A percentile compares a stretch with the other conserved stretches of the same genome.
Conservation (phyloP, 2,797 vertebrate species). For the Nasua narica region DNA sequence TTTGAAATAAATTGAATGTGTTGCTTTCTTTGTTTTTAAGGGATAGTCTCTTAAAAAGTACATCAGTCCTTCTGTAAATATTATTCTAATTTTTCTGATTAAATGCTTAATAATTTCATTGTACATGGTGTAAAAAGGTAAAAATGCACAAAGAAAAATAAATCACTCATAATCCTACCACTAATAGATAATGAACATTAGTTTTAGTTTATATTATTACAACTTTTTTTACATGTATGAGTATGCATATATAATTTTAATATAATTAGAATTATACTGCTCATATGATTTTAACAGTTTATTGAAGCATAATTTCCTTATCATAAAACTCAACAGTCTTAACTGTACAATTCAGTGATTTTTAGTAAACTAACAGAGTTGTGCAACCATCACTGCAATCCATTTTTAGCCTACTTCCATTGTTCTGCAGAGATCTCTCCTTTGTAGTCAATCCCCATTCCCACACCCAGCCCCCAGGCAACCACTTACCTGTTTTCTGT, state of each 20-base stretch:
- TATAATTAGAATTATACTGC: not conserved
- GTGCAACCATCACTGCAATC: not conserved
- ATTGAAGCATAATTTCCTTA: not conserved
- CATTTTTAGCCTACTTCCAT: not conserved
- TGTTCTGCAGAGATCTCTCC: not conserved
- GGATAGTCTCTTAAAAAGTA: not conserved
- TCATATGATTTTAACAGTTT: not conserved
- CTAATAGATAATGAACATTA: not conserved
- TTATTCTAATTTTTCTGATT: not conserved
- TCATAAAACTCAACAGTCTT: not conserved
- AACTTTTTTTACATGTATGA: not conserved
- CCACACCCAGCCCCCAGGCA: not conserved
- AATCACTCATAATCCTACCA: not conserved
- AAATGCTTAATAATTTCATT: not conserved
- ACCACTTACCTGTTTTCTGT: not conserved
- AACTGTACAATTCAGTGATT: not conserved
- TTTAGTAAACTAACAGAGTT: not conserved
- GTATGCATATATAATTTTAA: not conserved
- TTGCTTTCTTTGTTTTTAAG: not conserved
- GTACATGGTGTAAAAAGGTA: not conserved
- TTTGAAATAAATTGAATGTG: not conserved
- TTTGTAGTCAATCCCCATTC: not conserved
- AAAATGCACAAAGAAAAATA: not conserved
- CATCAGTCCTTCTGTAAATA: not conserved
- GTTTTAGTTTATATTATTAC: not conserved